Conservation (phyloP, 2,797 vertebrate species). For the Alectoris magna region DNA sequence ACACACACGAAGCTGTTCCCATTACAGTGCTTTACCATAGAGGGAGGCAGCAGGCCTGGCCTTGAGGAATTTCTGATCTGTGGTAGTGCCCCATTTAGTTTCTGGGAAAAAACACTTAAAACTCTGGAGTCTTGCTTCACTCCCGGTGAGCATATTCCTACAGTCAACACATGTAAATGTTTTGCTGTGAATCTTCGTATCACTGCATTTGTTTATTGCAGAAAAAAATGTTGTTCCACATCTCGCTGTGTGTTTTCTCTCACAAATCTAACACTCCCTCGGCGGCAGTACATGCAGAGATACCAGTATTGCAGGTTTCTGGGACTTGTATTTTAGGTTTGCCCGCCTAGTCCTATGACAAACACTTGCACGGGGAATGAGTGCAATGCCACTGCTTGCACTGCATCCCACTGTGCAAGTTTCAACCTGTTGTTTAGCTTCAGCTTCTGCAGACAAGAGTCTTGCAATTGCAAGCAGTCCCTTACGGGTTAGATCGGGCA, state of each 20-base stretch:
- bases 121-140: not conserved
- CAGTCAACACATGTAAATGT: not conserved
- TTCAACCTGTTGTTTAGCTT: slow-evolving; percentile 30
- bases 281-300: slow-evolving; percentile 6
- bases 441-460: not conserved
- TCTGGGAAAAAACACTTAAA: not conserved
- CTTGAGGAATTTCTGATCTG: not conserved
- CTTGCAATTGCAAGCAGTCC: not conserved
- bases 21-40: accelerated
- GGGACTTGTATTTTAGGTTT: slow-evolving; percentile 61
- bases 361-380: slow-evolving; percentile 5
- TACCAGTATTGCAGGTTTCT: slow-evolving; percentile 68
- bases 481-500: not conserved
- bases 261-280: slow-evolving; percentile 26
- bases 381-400: slow-evolving; percentile 17
- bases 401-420: not conserved
- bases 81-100: not conserved
- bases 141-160: not conserved
- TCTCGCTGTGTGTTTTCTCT: not conserved
- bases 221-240: not conserved
- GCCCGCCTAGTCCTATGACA: slow-evolving; percentile 27
- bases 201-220: accelerated
- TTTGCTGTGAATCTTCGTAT: not conserved
- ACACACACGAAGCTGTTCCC: not conserved
- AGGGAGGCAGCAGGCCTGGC: not conserved